Percentiles rank a stretch among this genome's conserved stretches.
These are phyloP conservation scores for Eleutherodactylus coqui DNA, from an alignment of 2,797 vertebrate species.

Conservation along the genomic window DNA sequence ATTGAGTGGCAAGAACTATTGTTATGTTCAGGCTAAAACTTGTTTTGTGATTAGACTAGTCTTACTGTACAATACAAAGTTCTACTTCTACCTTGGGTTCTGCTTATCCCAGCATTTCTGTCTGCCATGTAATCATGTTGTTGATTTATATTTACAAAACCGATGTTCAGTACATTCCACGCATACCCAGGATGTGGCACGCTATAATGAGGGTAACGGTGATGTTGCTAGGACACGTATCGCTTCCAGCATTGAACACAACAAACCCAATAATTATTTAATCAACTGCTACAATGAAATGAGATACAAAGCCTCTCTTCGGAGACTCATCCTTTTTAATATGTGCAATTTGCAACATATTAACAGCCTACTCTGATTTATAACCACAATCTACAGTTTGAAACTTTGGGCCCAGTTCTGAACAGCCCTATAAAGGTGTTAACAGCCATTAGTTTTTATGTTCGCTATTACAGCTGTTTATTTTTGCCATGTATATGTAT, in stretches of 20 bases:
- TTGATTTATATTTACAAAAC: neutral
- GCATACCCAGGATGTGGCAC: neutral
- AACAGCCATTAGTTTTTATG: too few species aligned
- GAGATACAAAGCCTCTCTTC: neutral
- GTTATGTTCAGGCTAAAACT: neutral
- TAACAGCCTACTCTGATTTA: neutral
- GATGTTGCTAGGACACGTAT: neutral
- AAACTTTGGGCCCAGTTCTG: neutral
- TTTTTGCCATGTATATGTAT: neutral
- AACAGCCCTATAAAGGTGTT: neutral
- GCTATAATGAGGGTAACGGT: neutral
- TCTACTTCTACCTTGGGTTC: neutral
- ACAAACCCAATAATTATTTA: conserved; percentile 25
- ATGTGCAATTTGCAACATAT: neutral
- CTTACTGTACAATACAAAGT: neutral
- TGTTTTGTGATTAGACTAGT: too few species aligned
- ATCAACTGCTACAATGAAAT: neutral
- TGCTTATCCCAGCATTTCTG: neutral
- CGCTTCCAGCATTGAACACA: neutral
- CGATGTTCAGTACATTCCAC: neutral
- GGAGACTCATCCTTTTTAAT: neutral
- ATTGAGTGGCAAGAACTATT: neutral
- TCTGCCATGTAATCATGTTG: neutral
- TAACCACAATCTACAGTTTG: neutral
- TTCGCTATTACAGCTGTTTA: neutral